These are phyloP conservation scores for Cheirogaleus medius DNA, from an alignment of 2,113 vertebrate genomes.

Conservation along the genomic window DNA sequence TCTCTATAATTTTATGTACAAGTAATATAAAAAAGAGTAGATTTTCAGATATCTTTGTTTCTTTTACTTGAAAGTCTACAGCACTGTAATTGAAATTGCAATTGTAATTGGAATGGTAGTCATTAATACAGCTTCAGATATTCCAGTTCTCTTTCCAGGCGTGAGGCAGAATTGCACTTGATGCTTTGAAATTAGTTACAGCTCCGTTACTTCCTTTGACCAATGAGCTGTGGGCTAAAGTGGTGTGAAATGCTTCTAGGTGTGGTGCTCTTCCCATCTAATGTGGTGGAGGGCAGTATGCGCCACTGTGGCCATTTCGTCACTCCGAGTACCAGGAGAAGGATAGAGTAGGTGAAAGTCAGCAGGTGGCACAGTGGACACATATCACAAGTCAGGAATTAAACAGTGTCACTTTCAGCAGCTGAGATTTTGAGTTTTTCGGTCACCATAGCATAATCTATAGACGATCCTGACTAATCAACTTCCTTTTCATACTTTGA, in stretches of 20 bases:
- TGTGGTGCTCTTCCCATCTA: neutral
- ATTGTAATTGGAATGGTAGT: neutral
- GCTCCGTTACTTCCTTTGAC: neutral
- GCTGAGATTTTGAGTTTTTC: neutral
- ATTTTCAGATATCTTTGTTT: neutral
- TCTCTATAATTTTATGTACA: neutral
- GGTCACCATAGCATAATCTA: neutral
- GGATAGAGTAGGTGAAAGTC: neutral
- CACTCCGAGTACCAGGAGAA: neutral
- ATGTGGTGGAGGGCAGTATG: accelerated
- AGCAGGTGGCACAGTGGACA: neutral
- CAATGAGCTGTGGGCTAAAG: neutral
- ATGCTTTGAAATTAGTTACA: neutral
- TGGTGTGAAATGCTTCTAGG: neutral
- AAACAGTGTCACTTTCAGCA: neutral
- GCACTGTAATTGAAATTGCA: neutral
- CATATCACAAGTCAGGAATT: neutral
- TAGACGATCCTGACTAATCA: neutral
- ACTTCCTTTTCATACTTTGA: neutral
- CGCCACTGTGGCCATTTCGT: accelerated
- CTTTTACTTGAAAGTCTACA: neutral
- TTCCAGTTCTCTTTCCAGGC: neutral
- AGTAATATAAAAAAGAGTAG: neutral
- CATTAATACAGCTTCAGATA: neutral
- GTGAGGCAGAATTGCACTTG: neutral